Conservation (phyloP, 1,140 invertebrate species). For the Lutraria rhynchaena region DNA sequence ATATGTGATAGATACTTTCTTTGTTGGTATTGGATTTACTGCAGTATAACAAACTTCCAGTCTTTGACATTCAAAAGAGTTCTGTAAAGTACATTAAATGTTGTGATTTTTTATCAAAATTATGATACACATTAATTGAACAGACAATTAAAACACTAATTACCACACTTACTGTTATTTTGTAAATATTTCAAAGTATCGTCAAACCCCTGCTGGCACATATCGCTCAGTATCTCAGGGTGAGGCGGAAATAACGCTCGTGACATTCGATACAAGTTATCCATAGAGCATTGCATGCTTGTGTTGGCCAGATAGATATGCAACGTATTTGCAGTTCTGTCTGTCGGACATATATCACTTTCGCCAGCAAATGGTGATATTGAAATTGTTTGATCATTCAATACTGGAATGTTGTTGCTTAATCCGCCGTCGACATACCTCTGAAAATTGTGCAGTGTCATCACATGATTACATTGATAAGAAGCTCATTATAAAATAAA, state of each 20-base stretch:
- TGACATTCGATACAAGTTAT: slow-evolving; percentile 94
- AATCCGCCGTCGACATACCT: slow-evolving; percentile 98
- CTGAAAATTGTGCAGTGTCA: slow-evolving; percentile 66
- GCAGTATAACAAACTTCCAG: too few species aligned
- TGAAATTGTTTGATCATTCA: slow-evolving; percentile 97
- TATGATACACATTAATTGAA: too few species aligned
- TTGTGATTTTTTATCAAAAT: too few species aligned
- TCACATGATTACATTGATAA: too few species aligned
- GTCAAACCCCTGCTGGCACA: slow-evolving; percentile 98
- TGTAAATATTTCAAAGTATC: slow-evolving; percentile 96
- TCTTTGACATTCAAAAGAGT: too few species aligned
- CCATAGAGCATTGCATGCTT: slow-evolving; percentile 89
- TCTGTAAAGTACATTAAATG: too few species aligned
- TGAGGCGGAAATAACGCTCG: slow-evolving; percentile 97
- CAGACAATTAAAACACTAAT: too few species aligned
- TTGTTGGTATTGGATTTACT: too few species aligned
- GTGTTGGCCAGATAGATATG: slow-evolving; percentile 94
- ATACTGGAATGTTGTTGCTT: slow-evolving; percentile 95
- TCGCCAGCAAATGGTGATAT: slow-evolving; percentile 99
- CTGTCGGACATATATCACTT: slow-evolving; percentile 98
- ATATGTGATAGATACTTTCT: too few species aligned
- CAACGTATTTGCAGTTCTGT: slow-evolving; percentile 83
- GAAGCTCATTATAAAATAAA: too few species aligned
- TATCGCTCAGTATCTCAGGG: slow-evolving; percentile 93
- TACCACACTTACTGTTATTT: slow-evolving; percentile 87